Conservation (phyloP, 2,888 invertebrate genomes). For the Melieria crassipennis region DNA sequence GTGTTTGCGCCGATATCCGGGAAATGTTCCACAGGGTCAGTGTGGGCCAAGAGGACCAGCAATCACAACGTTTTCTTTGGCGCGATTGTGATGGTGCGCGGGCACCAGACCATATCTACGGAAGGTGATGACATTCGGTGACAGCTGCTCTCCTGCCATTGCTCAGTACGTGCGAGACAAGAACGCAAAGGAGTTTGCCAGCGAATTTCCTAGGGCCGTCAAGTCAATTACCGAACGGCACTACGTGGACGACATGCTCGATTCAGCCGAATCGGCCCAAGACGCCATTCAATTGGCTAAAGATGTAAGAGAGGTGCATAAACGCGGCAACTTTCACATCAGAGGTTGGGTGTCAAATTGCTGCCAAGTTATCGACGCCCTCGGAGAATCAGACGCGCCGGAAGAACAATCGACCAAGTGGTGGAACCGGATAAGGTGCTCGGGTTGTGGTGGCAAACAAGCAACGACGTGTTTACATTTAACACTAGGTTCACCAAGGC, state of each 20-base stretch:
- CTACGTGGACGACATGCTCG: slow-evolving; percentile 44
- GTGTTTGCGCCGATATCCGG: slow-evolving; percentile 49
- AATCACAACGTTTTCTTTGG: slow-evolving; percentile 50
- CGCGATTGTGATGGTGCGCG: slow-evolving; percentile 40
- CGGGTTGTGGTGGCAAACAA: slow-evolving; percentile 37
- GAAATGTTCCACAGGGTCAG: slow-evolving; percentile 50
- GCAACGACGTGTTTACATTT: slow-evolving; percentile 30
- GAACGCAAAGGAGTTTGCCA: slow-evolving; percentile 36
- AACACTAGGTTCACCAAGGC: slow-evolving; percentile 33
- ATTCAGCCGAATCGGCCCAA: no score
- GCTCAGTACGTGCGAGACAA: slow-evolving; percentile 9
- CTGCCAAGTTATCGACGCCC: neutral
- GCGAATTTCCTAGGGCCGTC: slow-evolving; percentile 37
- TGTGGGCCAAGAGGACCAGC: slow-evolving; percentile 48
- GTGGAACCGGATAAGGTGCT: slow-evolving; percentile 32
- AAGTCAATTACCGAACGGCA: slow-evolving; percentile 39
- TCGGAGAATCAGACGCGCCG: neutral
- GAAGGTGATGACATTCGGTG: slow-evolving; percentile 12
- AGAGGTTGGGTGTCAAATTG: slow-evolving; percentile 15
- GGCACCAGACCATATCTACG: slow-evolving; percentile 13
- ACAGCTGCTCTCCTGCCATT: slow-evolving; percentile 6
- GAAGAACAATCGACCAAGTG: slow-evolving; percentile 11
- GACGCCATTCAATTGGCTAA: slow-evolving; percentile 46
- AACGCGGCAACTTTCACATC: slow-evolving; percentile 20
- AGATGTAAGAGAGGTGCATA: slow-evolving; percentile 6